phyloP scores from a whole-genome alignment of 2,888 invertebrate genomes.

The Pedicia rivosa region DNA sequence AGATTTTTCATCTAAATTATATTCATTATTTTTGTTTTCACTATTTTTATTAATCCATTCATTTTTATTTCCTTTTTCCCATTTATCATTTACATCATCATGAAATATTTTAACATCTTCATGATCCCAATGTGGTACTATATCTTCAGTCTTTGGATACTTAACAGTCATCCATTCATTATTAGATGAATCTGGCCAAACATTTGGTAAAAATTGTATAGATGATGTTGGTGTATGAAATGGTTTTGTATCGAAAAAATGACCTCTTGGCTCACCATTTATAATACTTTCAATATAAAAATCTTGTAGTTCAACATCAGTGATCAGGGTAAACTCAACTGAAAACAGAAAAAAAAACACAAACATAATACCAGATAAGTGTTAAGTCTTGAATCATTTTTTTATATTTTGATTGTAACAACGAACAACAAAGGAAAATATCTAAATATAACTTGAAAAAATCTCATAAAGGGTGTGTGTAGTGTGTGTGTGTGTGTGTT shows the following conservation, averaged over 20 bases:
- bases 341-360: no score
- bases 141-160: no score
- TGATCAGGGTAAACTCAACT: neutral
- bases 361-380: no score
- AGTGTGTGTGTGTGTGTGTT: no score
- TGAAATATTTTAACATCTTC: neutral
- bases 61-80: neutral
- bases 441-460: no score
- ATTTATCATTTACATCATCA: constrained; percentile 3
- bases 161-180: no score
- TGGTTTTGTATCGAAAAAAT: neutral
- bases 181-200: neutral
- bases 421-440: no score
- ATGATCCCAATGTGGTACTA: no score
- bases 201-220: neutral
- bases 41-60: neutral
- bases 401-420: neutral
- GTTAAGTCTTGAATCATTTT: neutral
- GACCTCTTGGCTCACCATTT: constrained; percentile 1
- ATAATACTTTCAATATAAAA: constrained; percentile 2
- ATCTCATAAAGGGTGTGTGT: no score
- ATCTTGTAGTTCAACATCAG: neutral
- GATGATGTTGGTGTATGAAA: neutral
- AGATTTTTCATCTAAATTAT: constrained; percentile 1
- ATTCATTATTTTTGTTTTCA: neutral